A percentile compares a stretch with the other conserved stretches of the same genome.
These are phyloP conservation scores for Lepidurus couesii DNA, from an alignment of 1,140 invertebrate species.

Conservation along the genomic window DNA sequence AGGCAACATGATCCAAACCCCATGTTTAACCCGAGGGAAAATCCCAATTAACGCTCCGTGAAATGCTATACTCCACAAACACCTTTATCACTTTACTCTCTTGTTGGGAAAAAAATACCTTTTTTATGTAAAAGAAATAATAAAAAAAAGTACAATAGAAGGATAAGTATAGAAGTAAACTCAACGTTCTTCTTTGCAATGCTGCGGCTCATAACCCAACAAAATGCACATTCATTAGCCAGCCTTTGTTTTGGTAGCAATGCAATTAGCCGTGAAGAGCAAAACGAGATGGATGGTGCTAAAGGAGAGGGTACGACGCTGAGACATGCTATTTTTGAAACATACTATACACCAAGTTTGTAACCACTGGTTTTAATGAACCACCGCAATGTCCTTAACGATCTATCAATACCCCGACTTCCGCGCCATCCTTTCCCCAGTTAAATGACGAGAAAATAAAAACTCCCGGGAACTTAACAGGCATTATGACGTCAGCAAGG, in stretches of 20 bases:
- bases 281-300: neutral
- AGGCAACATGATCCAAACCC: neutral
- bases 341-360: no score
- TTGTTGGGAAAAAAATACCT: neutral
- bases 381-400: no score
- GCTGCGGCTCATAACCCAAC: neutral
- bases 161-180: neutral
- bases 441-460: no score
- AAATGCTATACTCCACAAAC: neutral
- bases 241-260: neutral
- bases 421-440: no score
- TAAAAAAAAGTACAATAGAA: no score
- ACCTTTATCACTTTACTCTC: neutral
- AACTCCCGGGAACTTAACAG: no score
- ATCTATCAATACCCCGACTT: no score
- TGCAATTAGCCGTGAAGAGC: neutral
- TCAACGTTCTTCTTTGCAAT: neutral
- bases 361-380: no score
- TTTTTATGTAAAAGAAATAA: no score
- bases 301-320: no score
- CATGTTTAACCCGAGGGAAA: neutral
- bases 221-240: neutral
- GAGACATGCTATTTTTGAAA: neutral
- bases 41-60: slow-evolving; percentile 2
- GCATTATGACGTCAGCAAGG: neutral